These are phyloP conservation scores for Agrenia bidenticulata DNA, from an alignment of 2,888 invertebrate genomes.

Conservation along the genomic window DNA sequence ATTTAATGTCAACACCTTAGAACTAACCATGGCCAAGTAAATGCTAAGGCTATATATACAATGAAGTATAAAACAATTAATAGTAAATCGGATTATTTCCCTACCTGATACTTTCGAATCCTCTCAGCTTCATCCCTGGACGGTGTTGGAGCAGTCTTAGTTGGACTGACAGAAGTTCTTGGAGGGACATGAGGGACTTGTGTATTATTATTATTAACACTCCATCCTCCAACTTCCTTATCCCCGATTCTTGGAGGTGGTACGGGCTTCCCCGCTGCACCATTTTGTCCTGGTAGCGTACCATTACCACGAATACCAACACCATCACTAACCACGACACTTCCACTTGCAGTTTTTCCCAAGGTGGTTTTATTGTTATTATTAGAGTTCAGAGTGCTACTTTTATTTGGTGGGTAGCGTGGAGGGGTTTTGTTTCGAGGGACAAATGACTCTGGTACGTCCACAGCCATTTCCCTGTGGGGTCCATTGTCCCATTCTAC, in stretches of 20 bases:
- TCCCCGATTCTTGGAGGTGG: conserved; percentile 67
- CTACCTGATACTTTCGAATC: conserved; percentile 87
- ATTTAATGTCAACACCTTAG: no score
- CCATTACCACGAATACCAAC: conserved; percentile 58
- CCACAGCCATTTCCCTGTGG: conserved; percentile 98
- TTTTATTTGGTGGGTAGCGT: conserved; percentile 70
- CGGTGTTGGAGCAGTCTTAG: conserved; percentile 59
- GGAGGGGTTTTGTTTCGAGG: conserved; percentile 87
- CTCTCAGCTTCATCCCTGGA: conserved; percentile 86
- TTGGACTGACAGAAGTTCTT: conserved; percentile 53
- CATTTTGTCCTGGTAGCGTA: conserved; percentile 53
- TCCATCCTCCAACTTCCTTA: conserved; percentile 61
- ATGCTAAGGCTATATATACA: no score
- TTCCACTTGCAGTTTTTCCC: conserved; percentile 54
- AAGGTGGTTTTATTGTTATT: conserved; percentile 45
- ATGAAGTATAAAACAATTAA: background rate
- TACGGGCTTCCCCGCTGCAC: conserved; percentile 60
- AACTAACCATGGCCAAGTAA: no score
- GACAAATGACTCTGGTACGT: conserved; percentile 92
- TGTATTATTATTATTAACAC: conserved; percentile 62
- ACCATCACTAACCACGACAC: conserved; percentile 57
- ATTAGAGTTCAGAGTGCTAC: conserved; percentile 42
- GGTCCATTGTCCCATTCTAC: conserved; percentile 63
- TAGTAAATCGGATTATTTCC: conserved; percentile 54
- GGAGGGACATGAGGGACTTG: conserved; percentile 62